Evolutionary conservation across 1,140 invertebrate species (phyloP).

Genomic region (Psilanteris sp.): DNA sequence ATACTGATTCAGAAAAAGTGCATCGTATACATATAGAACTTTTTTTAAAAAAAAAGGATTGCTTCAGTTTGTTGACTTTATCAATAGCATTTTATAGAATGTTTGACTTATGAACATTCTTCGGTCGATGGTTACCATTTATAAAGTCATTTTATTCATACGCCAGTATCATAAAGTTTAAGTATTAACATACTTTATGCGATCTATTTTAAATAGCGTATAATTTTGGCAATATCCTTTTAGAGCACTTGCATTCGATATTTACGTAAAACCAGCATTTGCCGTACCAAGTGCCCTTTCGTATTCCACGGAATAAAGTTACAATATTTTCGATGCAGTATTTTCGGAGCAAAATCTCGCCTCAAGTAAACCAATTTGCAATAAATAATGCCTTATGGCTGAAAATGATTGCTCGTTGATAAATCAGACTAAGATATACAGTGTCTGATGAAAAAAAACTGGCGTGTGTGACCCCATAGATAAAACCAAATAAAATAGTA

Average conservation of each 20-base stretch:
- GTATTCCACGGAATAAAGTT: constrained; percentile 12
- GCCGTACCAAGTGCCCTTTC: constrained; percentile 27
- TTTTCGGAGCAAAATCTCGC: constrained; percentile 10
- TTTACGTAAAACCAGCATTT: no score
- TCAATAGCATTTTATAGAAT: no score
- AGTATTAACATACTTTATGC: no score
- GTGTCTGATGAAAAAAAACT: constrained; percentile 9
- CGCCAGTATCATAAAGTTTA: no score
- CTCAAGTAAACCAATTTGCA: constrained; percentile 58
- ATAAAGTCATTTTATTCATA: no score
- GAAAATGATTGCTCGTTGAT: constrained; percentile 39
- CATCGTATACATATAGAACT: background rate
- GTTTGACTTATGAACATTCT: no score
- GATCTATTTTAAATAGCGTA: no score
- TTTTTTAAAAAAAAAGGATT: no score
- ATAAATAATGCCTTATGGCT: constrained; percentile 41
- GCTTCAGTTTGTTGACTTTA: no score
- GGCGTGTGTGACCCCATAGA: background rate
- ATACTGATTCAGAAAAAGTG: constrained; percentile 21
- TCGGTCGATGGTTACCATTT: no score
- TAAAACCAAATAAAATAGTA: constrained; percentile 50
- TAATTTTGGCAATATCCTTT: no score
- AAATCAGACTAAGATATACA: constrained; percentile 52
- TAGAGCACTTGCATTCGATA: no score
- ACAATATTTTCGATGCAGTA: constrained; percentile 35